Conservation (phyloP, 64 coral and sea anemone genomes). For the Cladopsammia gracilis region DNA sequence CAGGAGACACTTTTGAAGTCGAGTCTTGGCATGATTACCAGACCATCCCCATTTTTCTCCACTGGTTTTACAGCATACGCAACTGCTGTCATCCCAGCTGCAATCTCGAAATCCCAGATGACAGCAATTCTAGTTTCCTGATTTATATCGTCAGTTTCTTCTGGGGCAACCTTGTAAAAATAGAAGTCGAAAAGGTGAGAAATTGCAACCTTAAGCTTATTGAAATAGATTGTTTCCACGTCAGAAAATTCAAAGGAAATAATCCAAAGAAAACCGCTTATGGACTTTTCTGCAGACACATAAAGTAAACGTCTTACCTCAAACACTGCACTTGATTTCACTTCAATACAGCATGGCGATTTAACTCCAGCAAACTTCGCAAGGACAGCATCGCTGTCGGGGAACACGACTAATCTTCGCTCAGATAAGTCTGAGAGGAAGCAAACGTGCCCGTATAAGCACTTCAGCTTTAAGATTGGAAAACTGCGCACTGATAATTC, state of each 20-base stretch:
- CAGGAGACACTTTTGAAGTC: background rate
- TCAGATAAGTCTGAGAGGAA: slow-evolving; percentile 31
- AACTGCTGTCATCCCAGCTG: slow-evolving; percentile 24
- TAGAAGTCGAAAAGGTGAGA: background rate
- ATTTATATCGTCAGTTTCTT: slow-evolving; percentile 26
- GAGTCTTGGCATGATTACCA: slow-evolving; percentile 11
- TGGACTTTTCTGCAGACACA: too few species aligned
- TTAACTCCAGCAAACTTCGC: background rate
- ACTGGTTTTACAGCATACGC: slow-evolving; percentile 25
- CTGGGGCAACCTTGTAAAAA: slow-evolving; percentile 16
- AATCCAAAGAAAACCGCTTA: too few species aligned
- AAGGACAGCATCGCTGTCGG: background rate
- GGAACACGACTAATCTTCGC: slow-evolving; percentile 29
- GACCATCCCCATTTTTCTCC: slow-evolving; percentile 6
- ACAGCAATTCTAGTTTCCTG: slow-evolving; percentile 12
- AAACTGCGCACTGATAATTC: background rate
- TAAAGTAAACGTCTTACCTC: too few species aligned
- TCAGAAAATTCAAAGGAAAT: too few species aligned
- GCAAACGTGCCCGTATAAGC: slow-evolving; percentile 27
- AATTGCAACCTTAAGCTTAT: too few species aligned
- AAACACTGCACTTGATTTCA: slow-evolving; percentile 49
- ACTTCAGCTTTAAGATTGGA: slow-evolving; percentile 15
- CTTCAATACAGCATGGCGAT: slow-evolving; percentile 19
- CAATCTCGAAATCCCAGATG: slow-evolving; percentile 29
- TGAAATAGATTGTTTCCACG: too few species aligned